Evolutionary conservation across 2,888 invertebrate genomes (phyloP), one percentile per base, ranked within the genome.

Genomic region (Ophion slaviceki): DNA sequence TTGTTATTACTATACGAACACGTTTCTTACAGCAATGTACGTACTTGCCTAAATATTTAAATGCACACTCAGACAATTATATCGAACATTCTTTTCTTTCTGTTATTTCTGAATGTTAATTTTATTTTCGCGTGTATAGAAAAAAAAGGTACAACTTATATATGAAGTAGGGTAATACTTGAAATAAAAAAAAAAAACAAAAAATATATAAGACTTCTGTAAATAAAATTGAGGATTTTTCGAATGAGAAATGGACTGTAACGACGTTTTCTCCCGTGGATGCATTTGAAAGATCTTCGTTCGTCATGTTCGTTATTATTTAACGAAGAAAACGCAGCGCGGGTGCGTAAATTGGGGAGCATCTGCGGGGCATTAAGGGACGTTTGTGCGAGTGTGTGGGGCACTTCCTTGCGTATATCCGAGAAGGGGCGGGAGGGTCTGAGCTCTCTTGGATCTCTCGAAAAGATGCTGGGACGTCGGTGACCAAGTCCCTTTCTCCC

Each of bases 341-440:
- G n/a, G 57, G 70, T 79, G 5, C 8, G 72, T 72, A 7, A 36
- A 82, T 74, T 47, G 40, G 24, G 66, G 61, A 74, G 83, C 88
- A 88, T 88, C 85, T 88, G 87, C 78, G 62, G 70, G 62, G 80
- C 82, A 88, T 88, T 88, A 87, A 70, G 66, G 10, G 20, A 32
- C 62, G 28, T 67, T 40, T 36, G 78, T 61, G 32, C n/a, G 68
- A 28, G 71, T 57, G 57, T 71, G 71, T 59, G 32, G 17, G 24
- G 10, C 20, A 85, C 84, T 87, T 87, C 80, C 80, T 86, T 82
- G 80, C 78, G 78, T 68, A 85, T 10, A 82, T 59, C 64, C 59
- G 40, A 28, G 67, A 57, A 64, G 17, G 40, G 57, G 47, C 64
- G 47, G n/a, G 59, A 59, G n/a, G 40, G 20, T 36, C 36, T 40